These are phyloP conservation scores for Carpatolechia fugitivella DNA, from an alignment of 2,888 invertebrate species.

Conservation along the genomic window DNA sequence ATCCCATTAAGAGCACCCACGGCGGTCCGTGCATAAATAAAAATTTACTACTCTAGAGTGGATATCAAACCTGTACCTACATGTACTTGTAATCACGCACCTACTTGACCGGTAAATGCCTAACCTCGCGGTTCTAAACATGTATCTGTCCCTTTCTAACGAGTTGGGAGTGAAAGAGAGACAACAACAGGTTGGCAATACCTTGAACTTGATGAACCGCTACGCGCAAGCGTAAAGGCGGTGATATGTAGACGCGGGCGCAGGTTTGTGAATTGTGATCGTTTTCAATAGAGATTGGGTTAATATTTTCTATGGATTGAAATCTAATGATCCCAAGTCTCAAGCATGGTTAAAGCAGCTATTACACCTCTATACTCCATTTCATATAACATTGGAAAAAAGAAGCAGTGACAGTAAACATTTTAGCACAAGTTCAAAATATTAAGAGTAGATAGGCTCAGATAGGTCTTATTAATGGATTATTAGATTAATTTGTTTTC, in stretches of 20 bases:
- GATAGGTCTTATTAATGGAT: too few species aligned
- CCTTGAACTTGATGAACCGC: constrained; percentile 23
- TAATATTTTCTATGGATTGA: too few species aligned
- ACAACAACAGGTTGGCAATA: constrained; percentile 10
- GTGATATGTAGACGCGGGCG: neutral
- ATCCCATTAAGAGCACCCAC: neutral
- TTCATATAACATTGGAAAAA: too few species aligned
- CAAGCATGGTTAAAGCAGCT: too few species aligned
- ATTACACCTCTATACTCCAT: too few species aligned
- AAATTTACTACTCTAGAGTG: neutral
- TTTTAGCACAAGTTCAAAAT: too few species aligned
- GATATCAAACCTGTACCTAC: neutral
- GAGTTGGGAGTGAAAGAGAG: neutral
- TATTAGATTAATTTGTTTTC: too few species aligned
- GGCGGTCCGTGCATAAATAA: neutral
- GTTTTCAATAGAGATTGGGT: too few species aligned
- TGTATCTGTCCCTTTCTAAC: constrained; percentile 5
- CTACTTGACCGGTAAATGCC: constrained; percentile 8
- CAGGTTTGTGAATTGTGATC: neutral
- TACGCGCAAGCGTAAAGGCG: constrained; percentile 6
- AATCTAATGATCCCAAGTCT: too few species aligned
- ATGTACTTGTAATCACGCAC: constrained; percentile 1
- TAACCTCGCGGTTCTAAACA: constrained; percentile 11
- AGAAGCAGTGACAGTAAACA: too few species aligned
- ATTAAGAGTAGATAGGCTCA: too few species aligned